Percentiles rank a stretch among this genome's conserved stretches.
These are phyloP conservation scores for Planococcus citri DNA, from an alignment of 1,140 invertebrate genomes.

Conservation along the genomic window DNA sequence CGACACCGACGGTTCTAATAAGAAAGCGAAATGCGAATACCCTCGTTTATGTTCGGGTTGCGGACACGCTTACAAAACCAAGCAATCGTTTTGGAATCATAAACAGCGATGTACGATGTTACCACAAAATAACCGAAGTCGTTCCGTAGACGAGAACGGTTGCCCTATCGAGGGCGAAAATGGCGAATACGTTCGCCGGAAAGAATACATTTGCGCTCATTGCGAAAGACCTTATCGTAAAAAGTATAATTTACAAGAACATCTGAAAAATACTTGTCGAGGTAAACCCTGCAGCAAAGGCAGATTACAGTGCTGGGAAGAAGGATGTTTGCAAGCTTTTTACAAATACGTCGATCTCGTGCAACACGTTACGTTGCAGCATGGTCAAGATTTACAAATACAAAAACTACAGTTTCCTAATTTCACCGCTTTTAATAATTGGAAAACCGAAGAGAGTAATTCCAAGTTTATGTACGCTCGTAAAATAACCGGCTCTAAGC, in stretches of 20 bases:
- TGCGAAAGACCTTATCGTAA: conserved; percentile 11
- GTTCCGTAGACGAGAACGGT: neutral
- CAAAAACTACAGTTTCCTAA: conserved; percentile 14
- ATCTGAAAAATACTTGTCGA: conserved; percentile 12
- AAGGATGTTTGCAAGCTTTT: neutral
- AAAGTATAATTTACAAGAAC: conserved; percentile 12
- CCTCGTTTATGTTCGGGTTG: conserved; percentile 10
- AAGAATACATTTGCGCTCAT: conserved; percentile 14
- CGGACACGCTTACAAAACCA: conserved; percentile 12
- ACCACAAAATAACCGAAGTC: neutral
- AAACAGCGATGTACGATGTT: conserved; percentile 1
- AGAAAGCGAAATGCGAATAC: conserved; percentile 11
- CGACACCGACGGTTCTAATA: neutral
- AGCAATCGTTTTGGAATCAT: conserved; percentile 12
- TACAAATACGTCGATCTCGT: conserved; percentile 11
- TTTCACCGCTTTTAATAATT: conserved; percentile 7
- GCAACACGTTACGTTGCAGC: conserved; percentile 5
- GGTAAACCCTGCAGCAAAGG: conserved; percentile 13
- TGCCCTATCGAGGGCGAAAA: neutral
- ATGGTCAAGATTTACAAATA: conserved; percentile 15
- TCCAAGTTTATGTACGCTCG: conserved; percentile 17
- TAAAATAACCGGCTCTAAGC: conserved; percentile 8
- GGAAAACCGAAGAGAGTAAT: conserved; percentile 14
- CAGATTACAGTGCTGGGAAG: conserved; percentile 3
- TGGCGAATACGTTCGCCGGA: neutral